Evolutionary conservation across 2,888 invertebrate genomes (phyloP).

Genomic region (Nemapogon koenigi): DNA sequence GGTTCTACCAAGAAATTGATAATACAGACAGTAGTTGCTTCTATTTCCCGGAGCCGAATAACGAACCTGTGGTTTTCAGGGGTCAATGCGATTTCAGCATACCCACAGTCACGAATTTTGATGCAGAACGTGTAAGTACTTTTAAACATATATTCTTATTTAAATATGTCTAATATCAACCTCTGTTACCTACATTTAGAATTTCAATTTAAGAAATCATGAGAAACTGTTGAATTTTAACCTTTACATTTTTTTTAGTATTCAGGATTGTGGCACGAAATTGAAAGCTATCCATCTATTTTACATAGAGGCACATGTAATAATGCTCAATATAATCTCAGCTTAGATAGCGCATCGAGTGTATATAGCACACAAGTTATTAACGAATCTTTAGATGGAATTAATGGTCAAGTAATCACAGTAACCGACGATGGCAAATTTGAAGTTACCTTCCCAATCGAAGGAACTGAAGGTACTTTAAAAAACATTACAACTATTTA

Average conservation of each 20-base stretch:
- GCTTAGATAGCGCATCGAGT: constrained; percentile 22
- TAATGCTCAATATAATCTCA: constrained; percentile 30
- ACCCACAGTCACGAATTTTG: constrained; percentile 26
- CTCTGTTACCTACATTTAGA: too few relatives aligned
- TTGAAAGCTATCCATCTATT: constrained; percentile 31
- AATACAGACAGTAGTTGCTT: constrained; percentile 34
- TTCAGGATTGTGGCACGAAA: constrained; percentile 33
- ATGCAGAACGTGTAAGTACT: constrained; percentile 26
- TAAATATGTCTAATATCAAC: constrained; percentile 3
- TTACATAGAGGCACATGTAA: constrained; percentile 34
- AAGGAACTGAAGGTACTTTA: constrained; percentile 20
- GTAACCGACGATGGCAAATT: constrained; percentile 29
- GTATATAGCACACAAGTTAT: constrained; percentile 42
- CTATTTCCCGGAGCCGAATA: constrained; percentile 29
- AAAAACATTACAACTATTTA: too few relatives aligned
- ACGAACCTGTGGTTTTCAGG: constrained; percentile 27
- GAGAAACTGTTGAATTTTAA: background rate
- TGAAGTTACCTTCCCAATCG: constrained; percentile 36
- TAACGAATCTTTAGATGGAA: constrained; percentile 28
- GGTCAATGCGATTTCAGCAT: constrained; percentile 35
- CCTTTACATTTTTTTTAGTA: constrained; percentile 25
- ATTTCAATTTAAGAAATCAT: background rate
- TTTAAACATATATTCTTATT: constrained; percentile 9
- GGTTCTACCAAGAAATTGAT: constrained; percentile 27
- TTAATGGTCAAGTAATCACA: constrained; percentile 31